Base-by-base conservation (phyloP, 2,113 vertebrate genomes). In the Saguinus imperator region DNA sequence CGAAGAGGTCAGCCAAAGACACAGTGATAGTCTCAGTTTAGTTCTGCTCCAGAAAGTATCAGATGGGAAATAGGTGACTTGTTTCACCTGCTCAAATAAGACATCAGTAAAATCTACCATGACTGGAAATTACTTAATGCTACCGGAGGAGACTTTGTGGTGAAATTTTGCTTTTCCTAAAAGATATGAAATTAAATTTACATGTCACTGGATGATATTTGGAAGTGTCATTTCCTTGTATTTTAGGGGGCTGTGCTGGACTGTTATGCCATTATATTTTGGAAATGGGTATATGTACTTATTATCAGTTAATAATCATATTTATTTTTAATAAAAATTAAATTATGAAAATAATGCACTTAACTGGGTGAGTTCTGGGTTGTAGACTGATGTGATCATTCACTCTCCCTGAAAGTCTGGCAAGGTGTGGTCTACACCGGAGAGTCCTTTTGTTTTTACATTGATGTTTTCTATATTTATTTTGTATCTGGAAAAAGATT, bases 381-480 rank as follows among this genome's bases (percentile, higher is more conserved):
- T 84, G 29, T 37, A 6, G 37, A 35, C 29, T 29, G 58, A 73
- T 25, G 23, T 5, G 17, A 40, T 73, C 29, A 73, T 87, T 48
- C 3, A 1, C 32, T 64, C 27, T 32, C 93, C 43, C 57, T 68
- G 68, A 64, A 37, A 81, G 80, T 25, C 9, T 5, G 10, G 32
- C n/a, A 10, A 35, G 5, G 8, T 43, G 1, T 8, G 16, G 3
- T 57, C 29, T 76, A 37, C 72, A 66, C 16, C 21, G 7, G 6
- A 25, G 20, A 43, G 12, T 70, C 2, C 35, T 64, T 64, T 50
- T 45, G 37, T 29, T 72, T 2, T 12, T 17, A 9, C 3, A 16
- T 29, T 82, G 58, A 40, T 88, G 29, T 80, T 95, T 96, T 95
- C 77, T 94, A 2, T 87, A 88, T 91, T 85, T 81, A 86, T 88